Percentiles rank a stretch among this genome's conserved stretches.
Evolutionary conservation across 1,140 invertebrate species (phyloP).

Genomic region (Lordiphosa collinella): DNA sequence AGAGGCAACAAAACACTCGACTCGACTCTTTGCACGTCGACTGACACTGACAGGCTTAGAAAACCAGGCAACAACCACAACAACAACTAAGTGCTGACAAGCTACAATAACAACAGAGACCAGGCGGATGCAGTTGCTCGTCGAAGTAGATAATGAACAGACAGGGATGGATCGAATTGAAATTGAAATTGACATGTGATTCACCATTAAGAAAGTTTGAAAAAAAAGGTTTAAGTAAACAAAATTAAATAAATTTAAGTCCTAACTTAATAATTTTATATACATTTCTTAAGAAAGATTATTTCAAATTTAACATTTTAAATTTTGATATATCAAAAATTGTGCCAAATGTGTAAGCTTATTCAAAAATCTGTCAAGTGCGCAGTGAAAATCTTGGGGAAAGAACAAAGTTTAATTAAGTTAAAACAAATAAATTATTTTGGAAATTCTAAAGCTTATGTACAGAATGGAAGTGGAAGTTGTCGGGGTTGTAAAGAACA

Average conservation of each 20-base stretch:
- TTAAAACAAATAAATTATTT: no score
- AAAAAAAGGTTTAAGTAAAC: not conserved
- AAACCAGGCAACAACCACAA: slow-evolving; percentile 10
- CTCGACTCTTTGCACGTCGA: not conserved
- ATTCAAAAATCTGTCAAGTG: no score
- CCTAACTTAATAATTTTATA: not conserved
- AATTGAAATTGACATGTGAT: not conserved
- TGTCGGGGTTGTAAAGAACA: no score
- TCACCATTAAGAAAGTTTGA: not conserved
- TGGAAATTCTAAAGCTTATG: no score
- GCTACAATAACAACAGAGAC: slow-evolving; percentile 1
- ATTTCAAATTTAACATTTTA: no score
- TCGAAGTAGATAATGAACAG: not conserved
- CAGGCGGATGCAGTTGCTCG: slow-evolving; percentile 5
- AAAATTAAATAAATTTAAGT: not conserved
- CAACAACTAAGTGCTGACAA: slow-evolving; percentile 8
- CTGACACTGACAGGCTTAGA: slow-evolving; percentile 12
- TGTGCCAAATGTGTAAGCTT: no score
- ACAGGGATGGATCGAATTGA: slow-evolving; percentile 4
- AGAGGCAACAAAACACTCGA: slow-evolving; percentile 7
- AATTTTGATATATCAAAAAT: no score
- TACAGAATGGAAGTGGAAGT: no score
- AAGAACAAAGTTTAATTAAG: no score
- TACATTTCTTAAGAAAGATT: not conserved
- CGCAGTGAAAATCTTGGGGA: no score